Percentiles rank a stretch among this genome's conserved stretches.
These are phyloP conservation scores for Coryphaenoides rupestris DNA, from an alignment of 2,113 vertebrate species.

Conservation along the genomic window DNA sequence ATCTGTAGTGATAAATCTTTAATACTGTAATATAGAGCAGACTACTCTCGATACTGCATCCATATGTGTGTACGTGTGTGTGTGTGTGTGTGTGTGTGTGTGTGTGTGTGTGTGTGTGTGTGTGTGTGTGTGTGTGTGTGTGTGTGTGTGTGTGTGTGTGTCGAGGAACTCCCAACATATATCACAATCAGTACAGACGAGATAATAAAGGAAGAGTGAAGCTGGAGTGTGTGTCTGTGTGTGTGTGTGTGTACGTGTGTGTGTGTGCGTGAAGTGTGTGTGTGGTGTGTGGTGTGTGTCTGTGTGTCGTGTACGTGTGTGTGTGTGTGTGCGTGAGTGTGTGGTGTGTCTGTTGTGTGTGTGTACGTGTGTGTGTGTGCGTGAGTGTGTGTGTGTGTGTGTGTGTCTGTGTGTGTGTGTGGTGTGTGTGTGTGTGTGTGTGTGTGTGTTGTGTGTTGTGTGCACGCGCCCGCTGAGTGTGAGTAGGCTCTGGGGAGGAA, in stretches of 20 bases:
- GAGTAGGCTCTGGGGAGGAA: background rate
- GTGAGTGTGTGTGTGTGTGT: background rate
- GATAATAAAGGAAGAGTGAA: no score
- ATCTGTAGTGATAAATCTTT: no score
- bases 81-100: no score
- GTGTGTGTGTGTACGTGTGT: background rate
- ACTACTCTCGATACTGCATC: no score
- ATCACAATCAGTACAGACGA: no score
- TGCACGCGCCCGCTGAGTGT: background rate
- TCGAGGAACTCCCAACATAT: no score
- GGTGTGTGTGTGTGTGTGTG: background rate
- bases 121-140: slow-evolving; percentile 7
- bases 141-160: background rate
- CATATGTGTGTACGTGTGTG: no score
- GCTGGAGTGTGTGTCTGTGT: background rate
- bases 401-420: background rate
- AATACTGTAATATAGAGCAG: no score
- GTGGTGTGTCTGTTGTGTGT: no score
- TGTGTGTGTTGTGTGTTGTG: background rate
- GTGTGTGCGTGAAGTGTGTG: background rate
- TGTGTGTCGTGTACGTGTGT: background rate
- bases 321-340: no score
- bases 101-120: background rate
- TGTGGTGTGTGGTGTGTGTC: background rate
- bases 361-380: background rate